These are phyloP conservation scores for Acrobasis consociella DNA, from an alignment of 2,888 invertebrate species.

Conservation along the genomic window DNA sequence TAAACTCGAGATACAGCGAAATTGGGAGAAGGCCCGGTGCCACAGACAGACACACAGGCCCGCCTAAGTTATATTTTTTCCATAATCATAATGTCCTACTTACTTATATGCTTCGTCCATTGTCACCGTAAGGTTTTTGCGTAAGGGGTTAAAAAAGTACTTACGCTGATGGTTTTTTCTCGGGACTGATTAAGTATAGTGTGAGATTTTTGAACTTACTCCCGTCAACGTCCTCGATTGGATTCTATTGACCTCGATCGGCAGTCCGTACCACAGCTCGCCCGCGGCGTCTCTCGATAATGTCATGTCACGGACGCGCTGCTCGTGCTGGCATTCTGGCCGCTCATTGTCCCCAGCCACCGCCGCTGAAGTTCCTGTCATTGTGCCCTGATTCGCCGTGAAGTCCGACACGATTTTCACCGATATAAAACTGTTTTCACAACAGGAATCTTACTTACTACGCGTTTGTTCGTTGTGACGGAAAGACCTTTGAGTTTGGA, in stretches of 20 bases:
- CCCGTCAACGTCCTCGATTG: constrained; percentile 50
- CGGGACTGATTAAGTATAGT: too few species aligned
- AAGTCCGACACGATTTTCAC: constrained; percentile 67
- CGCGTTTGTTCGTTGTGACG: constrained; percentile 42
- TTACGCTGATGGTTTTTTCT: too few species aligned
- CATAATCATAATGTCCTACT: too few species aligned
- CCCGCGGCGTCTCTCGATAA: constrained; percentile 52
- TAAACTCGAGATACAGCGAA: too few species aligned
- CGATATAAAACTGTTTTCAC: constrained; percentile 74
- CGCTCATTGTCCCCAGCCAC: constrained; percentile 62
- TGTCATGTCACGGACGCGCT: constrained; percentile 72
- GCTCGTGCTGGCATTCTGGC: constrained; percentile 40
- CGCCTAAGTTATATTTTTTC: too few species aligned
- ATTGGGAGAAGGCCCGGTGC: too few species aligned
- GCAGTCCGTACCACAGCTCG: constrained; percentile 41
- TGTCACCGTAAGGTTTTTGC: too few species aligned
- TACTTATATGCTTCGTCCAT: too few species aligned
- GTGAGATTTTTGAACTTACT: constrained; percentile 42
- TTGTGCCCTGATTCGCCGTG: constrained; percentile 75
- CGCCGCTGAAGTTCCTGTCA: constrained; percentile 76
- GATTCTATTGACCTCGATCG: constrained; percentile 66
- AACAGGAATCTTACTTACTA: constrained; percentile 58
- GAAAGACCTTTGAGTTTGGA: constrained; percentile 40
- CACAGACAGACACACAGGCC: too few species aligned
- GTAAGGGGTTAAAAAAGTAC: too few species aligned